Conservation (phyloP, 1,140 invertebrate species). For the Drosophila kepulauana region DNA sequence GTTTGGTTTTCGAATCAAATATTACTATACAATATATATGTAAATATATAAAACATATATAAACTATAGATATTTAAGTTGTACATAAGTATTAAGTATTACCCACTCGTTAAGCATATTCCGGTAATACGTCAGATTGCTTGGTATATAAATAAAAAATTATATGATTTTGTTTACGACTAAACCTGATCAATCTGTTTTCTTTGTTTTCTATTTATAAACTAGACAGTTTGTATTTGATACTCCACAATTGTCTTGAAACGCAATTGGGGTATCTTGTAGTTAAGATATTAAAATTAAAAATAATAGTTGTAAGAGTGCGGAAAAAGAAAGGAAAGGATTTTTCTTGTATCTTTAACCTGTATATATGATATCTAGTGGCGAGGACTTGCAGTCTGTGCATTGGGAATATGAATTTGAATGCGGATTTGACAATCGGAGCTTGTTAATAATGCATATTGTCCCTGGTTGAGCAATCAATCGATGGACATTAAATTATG, state of each 20-base stretch:
- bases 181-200: background rate
- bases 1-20: conserved; percentile 15
- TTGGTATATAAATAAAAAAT: background rate
- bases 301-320: no score
- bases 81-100: conserved; percentile 15
- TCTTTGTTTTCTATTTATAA: background rate
- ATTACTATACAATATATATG: background rate
- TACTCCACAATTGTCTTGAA: no score
- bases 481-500: conserved; percentile 16
- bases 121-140: conserved; percentile 11
- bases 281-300: no score
- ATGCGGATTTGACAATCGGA: conserved; percentile 1
- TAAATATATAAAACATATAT: conserved; percentile 1
- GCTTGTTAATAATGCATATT: conserved; percentile 34
- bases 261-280: no score
- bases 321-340: no score
- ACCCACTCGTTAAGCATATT: background rate
- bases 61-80: conserved; percentile 3
- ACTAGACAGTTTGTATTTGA: no score
- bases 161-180: conserved; percentile 16
- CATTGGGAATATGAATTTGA: background rate
- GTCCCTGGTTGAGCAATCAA: conserved; percentile 21
- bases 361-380: background rate
- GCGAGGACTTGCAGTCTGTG: background rate
- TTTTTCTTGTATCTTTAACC: no score